A percentile compares a stretch with the other conserved stretches of the same genome.
These are phyloP conservation scores for Mormyrus proboscirostris DNA, from an alignment of 2,797 vertebrate species.

Conservation along the genomic window DNA sequence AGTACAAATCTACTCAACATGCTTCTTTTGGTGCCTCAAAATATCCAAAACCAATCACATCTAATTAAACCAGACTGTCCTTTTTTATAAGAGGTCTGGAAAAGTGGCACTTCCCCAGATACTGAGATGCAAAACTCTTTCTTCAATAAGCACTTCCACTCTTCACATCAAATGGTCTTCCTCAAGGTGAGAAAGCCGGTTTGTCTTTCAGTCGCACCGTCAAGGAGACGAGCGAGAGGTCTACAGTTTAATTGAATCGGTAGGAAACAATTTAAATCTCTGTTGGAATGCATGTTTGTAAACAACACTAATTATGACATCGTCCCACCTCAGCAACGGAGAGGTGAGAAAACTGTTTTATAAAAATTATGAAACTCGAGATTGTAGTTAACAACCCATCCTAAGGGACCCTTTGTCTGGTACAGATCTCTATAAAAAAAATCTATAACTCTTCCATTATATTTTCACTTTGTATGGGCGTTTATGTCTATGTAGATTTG, in stretches of 20 bases:
- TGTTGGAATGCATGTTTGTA: not conserved
- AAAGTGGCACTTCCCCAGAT: not conserved
- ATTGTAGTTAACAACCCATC: not conserved
- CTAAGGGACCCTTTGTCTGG: not conserved
- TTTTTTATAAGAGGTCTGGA: not conserved
- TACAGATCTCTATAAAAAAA: not conserved
- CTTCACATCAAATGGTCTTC: not conserved
- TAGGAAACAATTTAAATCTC: conserved; percentile 7
- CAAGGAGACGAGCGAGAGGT: not conserved
- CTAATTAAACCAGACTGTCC: not conserved
- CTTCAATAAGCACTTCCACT: not conserved
- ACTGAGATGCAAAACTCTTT: not conserved
- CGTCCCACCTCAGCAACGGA: not conserved
- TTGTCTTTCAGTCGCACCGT: not conserved
- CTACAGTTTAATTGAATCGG: conserved; percentile 10
- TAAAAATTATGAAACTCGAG: not conserved
- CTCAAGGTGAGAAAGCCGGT: not conserved
- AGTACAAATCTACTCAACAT: not conserved
- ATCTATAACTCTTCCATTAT: not conserved
- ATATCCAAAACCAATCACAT: not conserved
- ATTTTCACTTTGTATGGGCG: not conserved
- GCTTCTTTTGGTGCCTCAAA: not conserved
- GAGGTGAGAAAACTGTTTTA: not conserved
- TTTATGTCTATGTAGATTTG: not conserved
- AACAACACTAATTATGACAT: conserved; percentile 10